Evolutionary conservation across 2,113 vertebrate genomes (phyloP).

Genomic region (Microtus oregoni): DNA sequence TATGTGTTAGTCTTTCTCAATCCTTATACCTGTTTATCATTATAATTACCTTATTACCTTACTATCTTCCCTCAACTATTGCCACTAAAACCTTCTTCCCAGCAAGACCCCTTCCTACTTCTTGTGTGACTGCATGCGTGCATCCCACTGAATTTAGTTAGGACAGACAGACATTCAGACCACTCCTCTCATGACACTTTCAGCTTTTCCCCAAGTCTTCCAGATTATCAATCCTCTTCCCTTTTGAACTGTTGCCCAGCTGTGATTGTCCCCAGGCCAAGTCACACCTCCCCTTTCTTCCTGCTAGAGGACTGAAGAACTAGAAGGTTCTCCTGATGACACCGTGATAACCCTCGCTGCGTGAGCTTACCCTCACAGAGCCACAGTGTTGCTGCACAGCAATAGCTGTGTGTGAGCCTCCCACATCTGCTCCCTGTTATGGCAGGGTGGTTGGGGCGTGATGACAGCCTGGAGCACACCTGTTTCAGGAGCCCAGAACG

Average conservation of each 20-base stretch:
- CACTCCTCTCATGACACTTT: neutral
- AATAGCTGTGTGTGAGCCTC: neutral
- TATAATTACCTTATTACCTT: no score
- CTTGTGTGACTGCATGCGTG: neutral
- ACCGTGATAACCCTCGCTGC: fast-evolving
- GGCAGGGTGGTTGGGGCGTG: neutral
- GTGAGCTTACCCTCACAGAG: neutral
- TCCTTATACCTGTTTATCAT: neutral
- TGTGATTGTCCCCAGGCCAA: fast-evolving
- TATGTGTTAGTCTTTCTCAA: neutral
- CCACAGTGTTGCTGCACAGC: neutral
- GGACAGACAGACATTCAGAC: neutral
- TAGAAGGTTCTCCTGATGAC: neutral
- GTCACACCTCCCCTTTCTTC: neutral
- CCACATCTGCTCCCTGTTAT: neutral
- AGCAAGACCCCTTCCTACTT: neutral
- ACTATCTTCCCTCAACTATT: neutral
- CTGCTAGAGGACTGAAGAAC: neutral
- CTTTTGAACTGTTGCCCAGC: neutral
- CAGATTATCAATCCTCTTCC: neutral
- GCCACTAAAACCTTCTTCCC: neutral
- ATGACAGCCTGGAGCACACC: neutral
- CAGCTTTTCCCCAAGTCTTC: neutral
- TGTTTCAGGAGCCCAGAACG: neutral
- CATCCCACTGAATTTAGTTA: neutral